phyloP scores from a whole-genome alignment of 2,113 vertebrate genomes.

The Podocnemis expansa region DNA sequence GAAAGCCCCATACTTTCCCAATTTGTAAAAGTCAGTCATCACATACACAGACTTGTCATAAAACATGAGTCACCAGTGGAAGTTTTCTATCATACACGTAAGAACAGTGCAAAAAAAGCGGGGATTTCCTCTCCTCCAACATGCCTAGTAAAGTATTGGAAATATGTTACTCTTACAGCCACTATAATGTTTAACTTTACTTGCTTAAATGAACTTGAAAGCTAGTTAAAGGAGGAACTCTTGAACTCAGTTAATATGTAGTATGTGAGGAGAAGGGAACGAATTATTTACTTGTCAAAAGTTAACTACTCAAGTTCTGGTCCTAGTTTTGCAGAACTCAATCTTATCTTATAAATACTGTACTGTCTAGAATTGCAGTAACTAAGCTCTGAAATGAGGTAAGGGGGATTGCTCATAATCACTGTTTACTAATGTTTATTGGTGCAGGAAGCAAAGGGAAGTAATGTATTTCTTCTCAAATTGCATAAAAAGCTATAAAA shows the following conservation, averaged over 20 bases:
- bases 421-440: not conserved
- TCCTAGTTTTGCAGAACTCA: not conserved
- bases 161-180: not conserved
- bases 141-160: not conserved
- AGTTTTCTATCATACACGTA: not conserved
- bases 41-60: not conserved
- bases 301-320: not conserved
- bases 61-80: constrained; percentile 13
- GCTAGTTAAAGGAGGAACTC: not conserved
- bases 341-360: not conserved
- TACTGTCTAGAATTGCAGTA: not conserved
- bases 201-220: not conserved
- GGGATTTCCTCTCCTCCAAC: not conserved
- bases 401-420: not conserved
- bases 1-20: constrained; percentile 39
- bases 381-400: not conserved
- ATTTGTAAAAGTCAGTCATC: not conserved
- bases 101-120: not conserved
- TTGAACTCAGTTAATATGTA: not conserved
- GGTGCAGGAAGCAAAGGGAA: not conserved
- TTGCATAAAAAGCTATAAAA: not conserved
- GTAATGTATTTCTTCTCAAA: not conserved
- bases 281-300: not conserved
- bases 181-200: not conserved
- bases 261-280: not conserved